Conservation (phyloP, 2,888 invertebrate genomes). For the Eupithecia centaureata region DNA sequence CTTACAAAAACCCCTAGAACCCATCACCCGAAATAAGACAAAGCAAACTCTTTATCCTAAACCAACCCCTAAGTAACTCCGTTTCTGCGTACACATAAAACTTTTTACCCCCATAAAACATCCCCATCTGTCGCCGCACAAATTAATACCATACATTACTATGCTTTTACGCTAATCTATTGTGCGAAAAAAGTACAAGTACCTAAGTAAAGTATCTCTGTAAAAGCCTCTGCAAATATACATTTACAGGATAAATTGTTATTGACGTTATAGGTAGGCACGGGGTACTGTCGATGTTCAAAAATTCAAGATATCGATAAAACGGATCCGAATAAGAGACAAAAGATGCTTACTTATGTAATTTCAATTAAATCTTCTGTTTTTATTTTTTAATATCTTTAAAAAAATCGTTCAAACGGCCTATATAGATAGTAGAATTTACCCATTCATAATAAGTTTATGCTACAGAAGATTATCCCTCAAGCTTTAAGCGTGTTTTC, state of each 20-base stretch:
- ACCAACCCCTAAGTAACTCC: slow-evolving; percentile 1
- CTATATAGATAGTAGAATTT: too few species aligned
- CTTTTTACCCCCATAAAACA: slow-evolving; percentile 14
- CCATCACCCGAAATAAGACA: not conserved
- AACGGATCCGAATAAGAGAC: too few species aligned
- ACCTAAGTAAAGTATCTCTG: slow-evolving; percentile 34
- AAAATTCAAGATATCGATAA: slow-evolving; percentile 20
- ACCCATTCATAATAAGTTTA: too few species aligned
- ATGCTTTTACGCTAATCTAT: slow-evolving; percentile 44
- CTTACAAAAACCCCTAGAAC: not conserved
- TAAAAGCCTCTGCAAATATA: slow-evolving; percentile 46
- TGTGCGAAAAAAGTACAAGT: slow-evolving; percentile 38
- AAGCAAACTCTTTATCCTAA: slow-evolving; percentile 3
- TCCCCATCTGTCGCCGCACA: slow-evolving; percentile 25
- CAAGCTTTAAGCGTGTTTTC: too few species aligned
- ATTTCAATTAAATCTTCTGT: too few species aligned
- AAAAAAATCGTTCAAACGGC: too few species aligned
- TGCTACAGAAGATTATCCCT: too few species aligned
- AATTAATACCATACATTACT: slow-evolving; percentile 44
- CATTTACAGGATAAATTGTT: slow-evolving; percentile 61
- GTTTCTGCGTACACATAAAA: not conserved
- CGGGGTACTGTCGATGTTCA: slow-evolving; percentile 24
- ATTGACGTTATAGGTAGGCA: slow-evolving; percentile 48
- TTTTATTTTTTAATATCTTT: too few species aligned
- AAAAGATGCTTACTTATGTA: too few species aligned